Base-by-base conservation (phyloP, 2,888 invertebrate species). In the Odontothrips loti region DNA sequence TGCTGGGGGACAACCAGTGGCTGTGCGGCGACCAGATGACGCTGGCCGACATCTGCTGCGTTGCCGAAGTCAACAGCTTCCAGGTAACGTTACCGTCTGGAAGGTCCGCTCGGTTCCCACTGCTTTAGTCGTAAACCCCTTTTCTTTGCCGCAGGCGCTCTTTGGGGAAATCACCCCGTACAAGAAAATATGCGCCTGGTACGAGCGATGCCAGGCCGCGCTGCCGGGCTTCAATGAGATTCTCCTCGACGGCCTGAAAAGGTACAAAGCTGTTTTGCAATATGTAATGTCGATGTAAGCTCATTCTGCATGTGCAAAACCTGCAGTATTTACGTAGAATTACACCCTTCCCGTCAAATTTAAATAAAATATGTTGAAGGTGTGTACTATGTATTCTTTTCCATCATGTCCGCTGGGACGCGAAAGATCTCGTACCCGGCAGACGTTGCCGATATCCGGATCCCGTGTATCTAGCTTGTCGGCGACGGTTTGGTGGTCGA, bases 391-490 rank as follows among this genome's bases (percentile, higher is more conserved):
- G 34, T 43, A 6, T 43, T 43, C 6, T 43, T 43, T 43, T 2
- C 6, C 6, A 43, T 43, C 34, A 43, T 43, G 34, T 6, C 34
- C 2, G 34, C n/a, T 43, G 34, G 3, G 6, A 43, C 34, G 34
- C 34, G 34, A 43, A 4, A 6, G 34, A n/a, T n/a, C n/a, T 78
- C 82, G 84, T 84, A 92, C n/a, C 93, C 95, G 91, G 90, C 96
- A 96, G n/a, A 96, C 92, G 86, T 94, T 95, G 83, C 94, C 94
- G 83, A 96, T 95, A 85, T 96, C 96, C 0, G n/a, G 96, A 95
- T 0, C 96, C 96, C 10, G 95, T 95, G 87, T 95, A 96, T 93
- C 91, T 15, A 95, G 88, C 82, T 90, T 90, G 47, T 88, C 87
- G 0, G 94, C 93, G 83, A 95, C 88, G 0, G 89, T 87, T 12